Percentiles rank a stretch among this genome's conserved stretches.
These are phyloP conservation scores for Conus ventricosus DNA, from an alignment of 1,140 invertebrate genomes.

Conservation along the genomic window DNA sequence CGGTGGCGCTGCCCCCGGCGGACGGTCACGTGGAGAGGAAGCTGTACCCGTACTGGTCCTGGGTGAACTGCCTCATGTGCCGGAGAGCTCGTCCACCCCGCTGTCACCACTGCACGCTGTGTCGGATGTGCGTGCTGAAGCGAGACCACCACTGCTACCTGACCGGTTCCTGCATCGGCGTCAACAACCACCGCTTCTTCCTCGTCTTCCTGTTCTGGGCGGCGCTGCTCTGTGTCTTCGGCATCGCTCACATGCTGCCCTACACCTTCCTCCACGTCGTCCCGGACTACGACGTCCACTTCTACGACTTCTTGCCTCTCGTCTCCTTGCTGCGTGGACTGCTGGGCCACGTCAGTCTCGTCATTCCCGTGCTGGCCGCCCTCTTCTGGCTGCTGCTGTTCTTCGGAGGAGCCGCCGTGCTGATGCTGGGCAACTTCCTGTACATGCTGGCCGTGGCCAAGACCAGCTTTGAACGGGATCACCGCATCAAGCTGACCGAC, in stretches of 20 bases:
- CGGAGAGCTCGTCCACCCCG: constrained; percentile 53
- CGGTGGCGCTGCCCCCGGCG: constrained; percentile 38
- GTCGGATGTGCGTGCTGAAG: constrained; percentile 63
- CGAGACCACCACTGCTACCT: constrained; percentile 97
- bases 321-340: constrained; percentile 38
- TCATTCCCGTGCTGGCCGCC: constrained; percentile 20
- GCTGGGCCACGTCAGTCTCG: constrained; percentile 36
- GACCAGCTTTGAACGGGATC: constrained; percentile 46
- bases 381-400: constrained; percentile 39
- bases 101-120: constrained; percentile 63
- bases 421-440: not conserved
- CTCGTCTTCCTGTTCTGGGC: constrained; percentile 83
- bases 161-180: constrained; percentile 91
- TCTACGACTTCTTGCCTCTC: constrained; percentile 37
- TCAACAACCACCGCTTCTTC: constrained; percentile 92
- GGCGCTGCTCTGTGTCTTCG: constrained; percentile 33
- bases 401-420: constrained; percentile 11
- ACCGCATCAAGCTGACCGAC: constrained; percentile 44
- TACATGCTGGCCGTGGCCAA: constrained; percentile 29
- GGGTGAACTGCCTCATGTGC: constrained; percentile 52
- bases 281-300: constrained; percentile 25
- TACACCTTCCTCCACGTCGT: constrained; percentile 41
- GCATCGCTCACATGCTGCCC: constrained; percentile 30
- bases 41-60: constrained; percentile 52
- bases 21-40: constrained; percentile 34